Evolutionary conservation across 2,888 invertebrate genomes (phyloP).

Genomic region (Lasioglossum villosulum): DNA sequence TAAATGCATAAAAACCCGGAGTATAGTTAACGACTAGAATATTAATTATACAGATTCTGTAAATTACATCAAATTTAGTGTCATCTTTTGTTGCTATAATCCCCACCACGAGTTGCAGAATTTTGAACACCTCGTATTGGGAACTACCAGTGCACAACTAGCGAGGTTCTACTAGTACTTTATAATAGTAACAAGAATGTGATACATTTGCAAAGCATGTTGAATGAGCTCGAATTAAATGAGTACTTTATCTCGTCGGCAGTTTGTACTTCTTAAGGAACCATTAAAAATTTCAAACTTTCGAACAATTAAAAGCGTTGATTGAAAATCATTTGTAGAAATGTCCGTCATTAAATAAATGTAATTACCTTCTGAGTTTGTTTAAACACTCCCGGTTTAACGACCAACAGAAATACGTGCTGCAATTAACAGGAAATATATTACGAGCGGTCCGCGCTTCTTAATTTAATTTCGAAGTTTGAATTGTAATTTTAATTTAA

Average conservation of each 20-base stretch:
- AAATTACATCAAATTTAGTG: too few species aligned
- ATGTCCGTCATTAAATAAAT: not conserved
- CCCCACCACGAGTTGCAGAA: too few species aligned
- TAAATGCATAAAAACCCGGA: too few species aligned
- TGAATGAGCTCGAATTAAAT: not conserved
- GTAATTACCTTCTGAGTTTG: not conserved
- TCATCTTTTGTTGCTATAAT: too few species aligned
- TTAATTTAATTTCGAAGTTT: not conserved
- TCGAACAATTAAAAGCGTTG: not conserved
- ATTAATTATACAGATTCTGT: too few species aligned
- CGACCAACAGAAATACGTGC: not conserved
- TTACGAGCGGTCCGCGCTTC: not conserved
- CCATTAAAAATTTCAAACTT: not conserved
- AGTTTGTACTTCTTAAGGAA: not conserved
- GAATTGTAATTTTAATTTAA: not conserved
- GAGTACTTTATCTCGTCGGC: not conserved
- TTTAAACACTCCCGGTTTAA: not conserved
- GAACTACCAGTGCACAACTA: not conserved
- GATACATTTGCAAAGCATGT: not conserved
- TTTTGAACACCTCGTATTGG: not conserved
- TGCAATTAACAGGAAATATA: not conserved
- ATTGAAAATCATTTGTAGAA: not conserved
- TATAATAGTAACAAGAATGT: not conserved
- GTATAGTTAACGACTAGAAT: too few species aligned
- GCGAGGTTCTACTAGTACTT: not conserved